Base-by-base conservation (phyloP, 1,140 invertebrate genomes). In the Brachionus sp. region DNA sequence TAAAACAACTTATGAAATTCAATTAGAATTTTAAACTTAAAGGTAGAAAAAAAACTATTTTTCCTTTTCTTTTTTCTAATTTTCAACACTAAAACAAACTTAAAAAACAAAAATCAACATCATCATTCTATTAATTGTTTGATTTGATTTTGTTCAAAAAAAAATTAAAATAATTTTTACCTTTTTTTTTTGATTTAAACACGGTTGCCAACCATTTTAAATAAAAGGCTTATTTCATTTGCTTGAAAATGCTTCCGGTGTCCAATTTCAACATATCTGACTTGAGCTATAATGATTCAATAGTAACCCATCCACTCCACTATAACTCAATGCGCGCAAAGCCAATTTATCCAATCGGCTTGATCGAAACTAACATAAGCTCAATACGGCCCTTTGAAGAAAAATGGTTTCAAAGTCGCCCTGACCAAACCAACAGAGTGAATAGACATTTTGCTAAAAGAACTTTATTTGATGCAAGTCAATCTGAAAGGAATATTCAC, bases 191-290 rank as follows among this genome's bases (percentile, higher is more conserved):
- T 33, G 7, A 66, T 23, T 33, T 33, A 10, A 66, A 66, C 33
- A 2, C 64, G 7, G 64, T 66, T 66, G 64, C 64, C 29, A 66
- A 66, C 64, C 29, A 33, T 66, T 66, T 66, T 66, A 7, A 66
- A n/a, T 57, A 5, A 9, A 57, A 6, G 1, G 5, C 9, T 13
- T 5, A 10, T 66, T 66, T 35, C 12, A 13, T 35, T 66, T 0
- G 25, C 12, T 33, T 37, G 25, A 73, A 42, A 16, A 73, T 73
- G 68, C 37, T 73, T 73, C 68, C 68, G 19, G 37, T 37, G 37
- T 39, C 68, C 33, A 73, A 44, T 73, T 73, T 73, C 37, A 42
- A 73, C 33, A 39, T 73, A 39, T 73, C 68, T 23, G 68, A 73
- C 16, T 10, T 23, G 37, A 73, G 13, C 19, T 73, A 73, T 44